Percentiles rank a stretch among this genome's conserved stretches.
phyloP scores from a whole-genome alignment of 2,797 vertebrate genomes.

The Echeneis naucrates region DNA sequence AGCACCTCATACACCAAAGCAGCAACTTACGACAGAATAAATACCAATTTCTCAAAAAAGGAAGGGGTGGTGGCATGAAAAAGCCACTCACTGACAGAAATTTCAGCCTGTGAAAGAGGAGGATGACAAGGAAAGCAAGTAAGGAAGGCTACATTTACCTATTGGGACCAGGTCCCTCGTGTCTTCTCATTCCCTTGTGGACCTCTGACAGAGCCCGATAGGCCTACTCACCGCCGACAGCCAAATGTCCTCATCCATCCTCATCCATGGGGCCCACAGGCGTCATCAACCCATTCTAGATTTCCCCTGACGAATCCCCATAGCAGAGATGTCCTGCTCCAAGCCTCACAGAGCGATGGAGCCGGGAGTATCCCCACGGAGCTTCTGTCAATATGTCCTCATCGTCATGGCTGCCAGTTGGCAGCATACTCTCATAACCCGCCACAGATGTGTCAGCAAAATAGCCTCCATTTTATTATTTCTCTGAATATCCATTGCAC shows the following conservation, averaged over 20 bases:
- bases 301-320: slow-evolving; percentile 72
- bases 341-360: slow-evolving; percentile 63
- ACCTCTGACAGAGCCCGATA: slow-evolving; percentile 76
- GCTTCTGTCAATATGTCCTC: slow-evolving; percentile 82
- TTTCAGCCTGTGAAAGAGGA: slow-evolving; percentile 47
- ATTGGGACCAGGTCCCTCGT: slow-evolving; percentile 61
- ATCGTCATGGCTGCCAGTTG: slow-evolving; percentile 77
- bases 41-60: slow-evolving; percentile 28
- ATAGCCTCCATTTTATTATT: slow-evolving; percentile 62
- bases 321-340: slow-evolving; percentile 69
- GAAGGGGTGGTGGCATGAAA: slow-evolving; percentile 28
- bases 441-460: slow-evolving; percentile 79
- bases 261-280: slow-evolving; percentile 76
- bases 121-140: slow-evolving; percentile 52
- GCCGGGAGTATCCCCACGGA: slow-evolving; percentile 65
- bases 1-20: slow-evolving; percentile 27
- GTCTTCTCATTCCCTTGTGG: slow-evolving; percentile 58
- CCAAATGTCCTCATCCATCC: slow-evolving; percentile 84
- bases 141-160: slow-evolving; percentile 56
- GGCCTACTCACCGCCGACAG: slow-evolving; percentile 76
- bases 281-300: slow-evolving; percentile 73
- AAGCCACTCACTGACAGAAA: slow-evolving; percentile 26
- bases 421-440: slow-evolving; percentile 57
- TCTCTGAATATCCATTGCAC: slow-evolving; percentile 50
- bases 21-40: slow-evolving; percentile 49